Percentiles rank a stretch among this genome's conserved stretches.
Evolutionary conservation across 2,797 vertebrate species (phyloP).

Genomic region (Diceros bicornis): DNA sequence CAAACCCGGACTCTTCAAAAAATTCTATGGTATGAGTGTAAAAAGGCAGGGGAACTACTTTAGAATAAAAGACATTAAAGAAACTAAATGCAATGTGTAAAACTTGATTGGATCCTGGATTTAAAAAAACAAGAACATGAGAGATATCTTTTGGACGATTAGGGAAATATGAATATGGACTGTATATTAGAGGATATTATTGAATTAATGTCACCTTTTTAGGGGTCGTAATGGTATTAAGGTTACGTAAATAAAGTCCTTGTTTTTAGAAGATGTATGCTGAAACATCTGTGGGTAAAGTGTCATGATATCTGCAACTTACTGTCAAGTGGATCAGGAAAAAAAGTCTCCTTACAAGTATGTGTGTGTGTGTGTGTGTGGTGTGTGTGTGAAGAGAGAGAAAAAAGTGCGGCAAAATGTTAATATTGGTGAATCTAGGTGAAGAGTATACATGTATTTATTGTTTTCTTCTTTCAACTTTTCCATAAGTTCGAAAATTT

Average conservation of each 20-base stretch:
- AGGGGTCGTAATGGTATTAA: background rate
- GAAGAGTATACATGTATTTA: background rate
- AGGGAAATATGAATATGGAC: background rate
- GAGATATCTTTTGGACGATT: background rate
- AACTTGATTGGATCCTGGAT: background rate
- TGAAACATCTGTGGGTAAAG: background rate
- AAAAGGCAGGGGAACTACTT: background rate
- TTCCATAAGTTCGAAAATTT: constrained; percentile 30
- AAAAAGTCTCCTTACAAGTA: background rate
- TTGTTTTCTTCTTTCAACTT: constrained; percentile 29
- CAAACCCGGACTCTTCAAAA: background rate
- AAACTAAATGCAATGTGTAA: background rate
- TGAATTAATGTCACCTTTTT: background rate
- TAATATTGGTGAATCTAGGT: background rate
- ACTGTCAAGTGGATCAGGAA: background rate
- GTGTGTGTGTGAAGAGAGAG: no score
- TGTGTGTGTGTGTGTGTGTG: no score
- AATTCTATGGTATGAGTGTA: background rate
- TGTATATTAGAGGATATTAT: background rate
- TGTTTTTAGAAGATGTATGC: background rate
- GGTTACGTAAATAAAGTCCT: background rate
- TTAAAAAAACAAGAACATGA: background rate
- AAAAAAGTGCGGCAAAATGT: background rate
- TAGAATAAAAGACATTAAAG: constrained; percentile 2
- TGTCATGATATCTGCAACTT: background rate